Percentiles rank a stretch among this genome's conserved stretches.
These are phyloP conservation scores for Lagopus leucura DNA, from an alignment of 2,113 vertebrate genomes.

Conservation along the genomic window DNA sequence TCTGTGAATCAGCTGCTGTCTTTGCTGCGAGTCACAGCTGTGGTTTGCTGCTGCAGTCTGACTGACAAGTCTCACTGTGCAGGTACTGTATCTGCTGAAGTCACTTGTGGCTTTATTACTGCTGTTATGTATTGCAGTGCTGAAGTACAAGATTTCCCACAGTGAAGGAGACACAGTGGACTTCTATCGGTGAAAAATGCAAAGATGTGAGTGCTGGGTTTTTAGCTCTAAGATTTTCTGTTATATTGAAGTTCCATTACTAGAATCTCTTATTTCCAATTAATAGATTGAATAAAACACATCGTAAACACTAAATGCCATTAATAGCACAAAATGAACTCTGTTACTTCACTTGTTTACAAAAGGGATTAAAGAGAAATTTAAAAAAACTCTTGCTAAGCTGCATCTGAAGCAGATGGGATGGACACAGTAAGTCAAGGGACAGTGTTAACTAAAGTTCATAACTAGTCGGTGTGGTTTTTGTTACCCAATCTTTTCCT, in stretches of 20 bases:
- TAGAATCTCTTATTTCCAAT: not conserved
- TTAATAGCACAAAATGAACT: not conserved
- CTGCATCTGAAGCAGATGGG: not conserved
- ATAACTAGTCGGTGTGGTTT: not conserved
- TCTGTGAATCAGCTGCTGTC: not conserved
- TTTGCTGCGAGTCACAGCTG: not conserved
- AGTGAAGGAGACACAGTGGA: not conserved
- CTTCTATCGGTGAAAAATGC: not conserved
- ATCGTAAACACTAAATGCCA: not conserved
- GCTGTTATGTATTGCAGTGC: rapidly evolving
- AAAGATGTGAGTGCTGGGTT: not conserved
- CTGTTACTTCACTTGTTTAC: not conserved
- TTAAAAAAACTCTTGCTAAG: not conserved
- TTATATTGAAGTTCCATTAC: not conserved
- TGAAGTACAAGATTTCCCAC: not conserved
- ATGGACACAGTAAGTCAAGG: not conserved
- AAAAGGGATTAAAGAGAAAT: not conserved
- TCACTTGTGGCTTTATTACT: not conserved
- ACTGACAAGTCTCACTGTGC: not conserved
- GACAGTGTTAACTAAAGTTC: not conserved
- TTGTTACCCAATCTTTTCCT: not conserved
- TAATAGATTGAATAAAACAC: not conserved
- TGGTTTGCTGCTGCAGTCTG: not conserved
- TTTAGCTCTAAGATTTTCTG: not conserved
- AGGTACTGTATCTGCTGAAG: not conserved